Evolutionary conservation across 2,113 vertebrate species (phyloP).

Genomic region (Toxotes jaculatrix): DNA sequence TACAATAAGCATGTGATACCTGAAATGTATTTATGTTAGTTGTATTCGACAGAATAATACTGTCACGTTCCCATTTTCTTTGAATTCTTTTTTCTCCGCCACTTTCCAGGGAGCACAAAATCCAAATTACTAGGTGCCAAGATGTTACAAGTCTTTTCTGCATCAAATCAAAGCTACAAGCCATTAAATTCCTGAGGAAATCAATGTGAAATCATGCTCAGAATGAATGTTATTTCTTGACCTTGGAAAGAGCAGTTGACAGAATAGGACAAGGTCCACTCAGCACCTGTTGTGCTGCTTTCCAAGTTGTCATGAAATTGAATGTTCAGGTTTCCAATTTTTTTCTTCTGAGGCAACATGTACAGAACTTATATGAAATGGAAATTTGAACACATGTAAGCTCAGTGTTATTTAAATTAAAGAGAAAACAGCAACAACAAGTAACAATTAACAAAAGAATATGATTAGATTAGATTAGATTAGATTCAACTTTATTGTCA

Average conservation of each 20-base stretch:
- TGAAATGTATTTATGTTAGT: background rate
- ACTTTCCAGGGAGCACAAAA: background rate
- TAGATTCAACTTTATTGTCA: no score
- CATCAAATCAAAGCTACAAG: background rate
- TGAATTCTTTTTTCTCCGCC: background rate
- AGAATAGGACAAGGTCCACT: background rate
- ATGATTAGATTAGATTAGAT: no score
- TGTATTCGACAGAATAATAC: background rate
- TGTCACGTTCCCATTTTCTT: background rate
- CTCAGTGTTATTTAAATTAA: background rate
- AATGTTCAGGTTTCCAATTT: background rate
- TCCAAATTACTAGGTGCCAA: background rate
- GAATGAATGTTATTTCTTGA: background rate
- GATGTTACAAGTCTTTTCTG: background rate
- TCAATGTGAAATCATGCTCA: background rate
- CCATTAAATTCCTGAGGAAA: background rate
- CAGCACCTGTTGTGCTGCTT: no score
- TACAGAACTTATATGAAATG: background rate
- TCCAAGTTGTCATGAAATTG: background rate
- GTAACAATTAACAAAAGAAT: no score
- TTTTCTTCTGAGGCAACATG: background rate
- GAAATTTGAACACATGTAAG: background rate
- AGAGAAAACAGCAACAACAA: background rate
- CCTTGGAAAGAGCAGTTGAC: constrained; percentile 24
- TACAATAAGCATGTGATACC: background rate